Conservation (phyloP, 1,140 invertebrate species). For the Probaryconus sp. region DNA sequence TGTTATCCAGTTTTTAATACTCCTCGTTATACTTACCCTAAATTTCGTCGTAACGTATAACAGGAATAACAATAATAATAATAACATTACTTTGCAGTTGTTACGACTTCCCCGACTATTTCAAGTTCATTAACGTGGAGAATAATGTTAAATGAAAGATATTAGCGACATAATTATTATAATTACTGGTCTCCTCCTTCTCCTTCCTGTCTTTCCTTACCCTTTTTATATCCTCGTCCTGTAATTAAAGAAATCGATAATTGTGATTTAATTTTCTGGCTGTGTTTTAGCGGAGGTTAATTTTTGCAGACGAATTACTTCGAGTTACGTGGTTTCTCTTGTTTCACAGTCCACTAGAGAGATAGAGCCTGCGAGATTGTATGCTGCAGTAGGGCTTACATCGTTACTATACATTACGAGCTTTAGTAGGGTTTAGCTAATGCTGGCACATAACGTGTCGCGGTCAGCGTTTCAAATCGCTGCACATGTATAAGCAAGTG, state of each 20-base stretch:
- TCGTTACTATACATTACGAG: slow-evolving; percentile 70
- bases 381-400: slow-evolving; percentile 45
- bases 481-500: slow-evolving; percentile 57
- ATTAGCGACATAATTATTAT: too few species aligned
- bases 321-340: slow-evolving; percentile 49
- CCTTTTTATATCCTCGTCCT: too few species aligned
- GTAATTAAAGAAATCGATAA: slow-evolving; percentile 17
- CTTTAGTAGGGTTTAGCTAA: slow-evolving; percentile 70
- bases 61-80: too few species aligned
- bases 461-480: slow-evolving; percentile 67
- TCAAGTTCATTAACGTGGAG: too few species aligned
- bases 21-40: too few species aligned
- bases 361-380: slow-evolving; percentile 40
- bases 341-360: slow-evolving; percentile 49
- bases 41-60: too few species aligned
- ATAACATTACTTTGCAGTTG: too few species aligned
- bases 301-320: slow-evolving; percentile 51
- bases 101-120: too few species aligned
- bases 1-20: too few species aligned
- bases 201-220: too few species aligned
- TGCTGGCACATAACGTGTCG: slow-evolving; percentile 67
- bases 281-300: slow-evolving; percentile 33
- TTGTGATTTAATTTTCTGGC: slow-evolving; percentile 16
- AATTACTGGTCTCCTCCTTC: too few species aligned
- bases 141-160: too few species aligned